Evolutionary conservation across 2,797 vertebrate species (phyloP).

Genomic region (Cephalopachus bancanus): DNA sequence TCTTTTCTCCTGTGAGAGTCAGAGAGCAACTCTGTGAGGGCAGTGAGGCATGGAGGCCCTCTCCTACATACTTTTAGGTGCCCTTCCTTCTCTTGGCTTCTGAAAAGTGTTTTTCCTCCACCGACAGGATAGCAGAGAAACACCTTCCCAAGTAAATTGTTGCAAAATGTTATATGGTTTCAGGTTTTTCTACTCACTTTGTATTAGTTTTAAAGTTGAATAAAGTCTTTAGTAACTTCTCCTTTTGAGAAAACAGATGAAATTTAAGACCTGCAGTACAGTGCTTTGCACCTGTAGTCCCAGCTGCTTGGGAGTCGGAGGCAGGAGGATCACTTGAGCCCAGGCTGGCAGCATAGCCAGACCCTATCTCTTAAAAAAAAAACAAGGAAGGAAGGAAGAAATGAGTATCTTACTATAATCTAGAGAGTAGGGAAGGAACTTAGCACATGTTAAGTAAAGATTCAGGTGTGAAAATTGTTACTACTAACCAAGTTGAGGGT

Average conservation of each 20-base stretch:
- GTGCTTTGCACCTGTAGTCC: not conserved
- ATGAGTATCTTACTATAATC: not conserved
- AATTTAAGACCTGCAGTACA: conserved; percentile 8
- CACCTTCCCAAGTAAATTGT: conserved; percentile 15
- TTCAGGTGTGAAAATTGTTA: conserved; percentile 40
- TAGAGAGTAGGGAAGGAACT: not conserved
- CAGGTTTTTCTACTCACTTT: not conserved
- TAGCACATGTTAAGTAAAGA: conserved; percentile 29
- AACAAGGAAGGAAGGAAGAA: not conserved
- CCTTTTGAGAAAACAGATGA: conserved; percentile 36
- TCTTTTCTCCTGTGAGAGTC: not conserved
- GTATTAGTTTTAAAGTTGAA: conserved; percentile 64
- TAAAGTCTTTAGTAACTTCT: conserved; percentile 49
- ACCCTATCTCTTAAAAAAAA: not conserved
- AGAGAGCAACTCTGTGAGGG: not conserved
- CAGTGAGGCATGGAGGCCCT: not conserved
- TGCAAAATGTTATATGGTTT: not conserved
- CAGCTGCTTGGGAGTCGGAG: not conserved
- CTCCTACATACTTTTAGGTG: not conserved
- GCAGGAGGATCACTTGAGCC: not conserved
- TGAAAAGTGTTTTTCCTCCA: conserved; percentile 52
- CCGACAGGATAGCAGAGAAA: conserved; percentile 25
- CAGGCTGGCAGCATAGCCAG: not conserved
- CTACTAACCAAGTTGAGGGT: not conserved
- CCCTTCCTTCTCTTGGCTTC: not conserved